Evolutionary conservation across 2,888 invertebrate species (phyloP).

Genomic region (Cremastobaeus sp.): DNA sequence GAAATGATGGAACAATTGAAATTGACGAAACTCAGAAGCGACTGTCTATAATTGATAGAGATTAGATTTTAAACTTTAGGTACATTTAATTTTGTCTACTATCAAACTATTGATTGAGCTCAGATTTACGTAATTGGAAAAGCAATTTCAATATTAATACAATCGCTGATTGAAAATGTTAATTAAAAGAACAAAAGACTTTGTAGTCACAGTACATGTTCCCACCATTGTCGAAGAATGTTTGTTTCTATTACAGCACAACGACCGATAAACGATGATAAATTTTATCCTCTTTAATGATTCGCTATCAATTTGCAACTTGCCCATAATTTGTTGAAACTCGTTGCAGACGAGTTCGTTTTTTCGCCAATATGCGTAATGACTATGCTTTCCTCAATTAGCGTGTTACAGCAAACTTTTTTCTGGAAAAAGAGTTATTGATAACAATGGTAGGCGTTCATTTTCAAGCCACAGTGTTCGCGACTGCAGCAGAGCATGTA

Average conservation of each 20-base stretch:
- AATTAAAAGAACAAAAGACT: slow-evolving; percentile 14
- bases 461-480: slow-evolving; percentile 86
- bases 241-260: slow-evolving; percentile 16
- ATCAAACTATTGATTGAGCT: too few relatives aligned
- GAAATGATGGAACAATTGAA: background rate
- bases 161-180: slow-evolving; percentile 15
- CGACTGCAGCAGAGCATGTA: slow-evolving; percentile 88
- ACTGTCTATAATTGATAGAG: too few relatives aligned
- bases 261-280: too few relatives aligned
- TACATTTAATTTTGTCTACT: too few relatives aligned
- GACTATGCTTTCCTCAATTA: too few relatives aligned
- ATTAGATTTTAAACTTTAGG: too few relatives aligned
- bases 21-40: too few relatives aligned
- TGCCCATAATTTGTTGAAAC: background rate
- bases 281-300: slow-evolving; percentile 1
- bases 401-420: slow-evolving; percentile 89
- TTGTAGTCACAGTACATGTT: slow-evolving; percentile 7
- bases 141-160: slow-evolving; percentile 6
- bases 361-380: too few relatives aligned
- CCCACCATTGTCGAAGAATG: slow-evolving; percentile 29
- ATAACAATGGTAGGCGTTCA: slow-evolving; percentile 84
- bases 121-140: background rate
- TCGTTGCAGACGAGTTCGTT: too few relatives aligned
- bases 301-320: background rate
- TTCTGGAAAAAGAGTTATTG: slow-evolving; percentile 85